Base-by-base conservation (phyloP, 64 coral and sea anemone genomes). In the Actinia equina region DNA sequence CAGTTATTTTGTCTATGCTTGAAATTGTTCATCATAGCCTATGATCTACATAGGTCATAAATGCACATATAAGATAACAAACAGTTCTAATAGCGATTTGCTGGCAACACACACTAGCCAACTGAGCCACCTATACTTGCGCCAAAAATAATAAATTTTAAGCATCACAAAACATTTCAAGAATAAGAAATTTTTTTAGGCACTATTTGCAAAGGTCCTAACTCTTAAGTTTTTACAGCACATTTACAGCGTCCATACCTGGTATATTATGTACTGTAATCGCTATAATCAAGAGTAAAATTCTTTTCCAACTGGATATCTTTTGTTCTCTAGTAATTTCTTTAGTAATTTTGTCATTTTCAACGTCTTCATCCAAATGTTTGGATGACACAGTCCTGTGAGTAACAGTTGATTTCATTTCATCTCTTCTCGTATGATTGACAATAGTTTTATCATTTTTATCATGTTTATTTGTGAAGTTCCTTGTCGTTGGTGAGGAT, bases 181-280 rank as follows among this genome's bases (percentile, higher is more conserved):
- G 30, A 37, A 37, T 37, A 37, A 37, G 30, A 37, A 37, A 37
- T 37, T 37, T 37, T 37, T 37, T 37, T 37, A 37, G 30, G 30
- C 30, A 37, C 30, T 37, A 37, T 37, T 37, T 37, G 30, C 30
- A 37, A 37, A 37, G 30, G 30, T 37, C 30, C 30, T 37, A 37
- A 37, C 30, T 62, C 59, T 5, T 19, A 17, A 62, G 59, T 4
- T 14, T 4, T 14, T 17, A 17, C 15, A 14, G 3, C 4, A 17
- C 17, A 16, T 17, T 62, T 84, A 59, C 43, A 83, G 17, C 19
- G 49, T 27, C 9, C 16, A 80, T 90, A 99, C 97, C 97, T 93
- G 97, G 97, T 84, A 99, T 95, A 86, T 99, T 99, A 57, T 99
- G 97, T 16, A 99, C 91, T 61, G 97, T 99, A 53, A 99, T 99